A percentile compares a stretch with the other conserved stretches of the same genome.
Evolutionary conservation across 1,140 invertebrate species (phyloP).

Genomic region (Drosophila biarmipes): DNA sequence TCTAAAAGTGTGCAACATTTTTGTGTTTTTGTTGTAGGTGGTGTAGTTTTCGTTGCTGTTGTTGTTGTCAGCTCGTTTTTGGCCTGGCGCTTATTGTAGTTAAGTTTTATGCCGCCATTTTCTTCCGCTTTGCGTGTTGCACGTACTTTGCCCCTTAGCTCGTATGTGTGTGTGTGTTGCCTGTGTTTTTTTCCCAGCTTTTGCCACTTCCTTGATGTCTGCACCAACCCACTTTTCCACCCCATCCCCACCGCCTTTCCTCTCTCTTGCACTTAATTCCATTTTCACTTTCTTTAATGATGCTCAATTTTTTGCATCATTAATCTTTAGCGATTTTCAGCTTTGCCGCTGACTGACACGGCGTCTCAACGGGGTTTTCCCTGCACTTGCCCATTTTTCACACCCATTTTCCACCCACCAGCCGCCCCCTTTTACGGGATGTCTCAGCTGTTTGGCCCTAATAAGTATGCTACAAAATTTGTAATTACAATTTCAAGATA

Average conservation of each 20-base stretch:
- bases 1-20: constrained; percentile 14
- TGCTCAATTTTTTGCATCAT: constrained; percentile 81
- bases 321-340: constrained; percentile 79
- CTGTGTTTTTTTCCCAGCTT: not conserved
- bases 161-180: constrained; percentile 1
- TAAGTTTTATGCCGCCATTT: constrained; percentile 76
- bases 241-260: not conserved
- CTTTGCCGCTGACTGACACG: constrained; percentile 66
- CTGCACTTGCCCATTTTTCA: not conserved
- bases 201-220: constrained; percentile 6
- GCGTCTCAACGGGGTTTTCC: constrained; percentile 45
- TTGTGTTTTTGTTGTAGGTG: constrained; percentile 10
- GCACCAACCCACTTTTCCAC: not conserved
- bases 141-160: constrained; percentile 33
- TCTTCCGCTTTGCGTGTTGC: constrained; percentile 68
- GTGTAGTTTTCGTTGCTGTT: constrained; percentile 32
- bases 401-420: not conserved
- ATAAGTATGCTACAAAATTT: constrained; percentile 43
- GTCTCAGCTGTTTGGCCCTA: constrained; percentile 36
- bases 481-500: constrained; percentile 42
- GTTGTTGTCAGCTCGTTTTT: constrained; percentile 66
- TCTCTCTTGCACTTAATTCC: constrained; percentile 72
- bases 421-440: not conserved
- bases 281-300: constrained; percentile 81
- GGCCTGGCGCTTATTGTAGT: constrained; percentile 69